Evolutionary conservation across 2,888 invertebrate genomes (phyloP).

Genomic region (Eudemis profundana): DNA sequence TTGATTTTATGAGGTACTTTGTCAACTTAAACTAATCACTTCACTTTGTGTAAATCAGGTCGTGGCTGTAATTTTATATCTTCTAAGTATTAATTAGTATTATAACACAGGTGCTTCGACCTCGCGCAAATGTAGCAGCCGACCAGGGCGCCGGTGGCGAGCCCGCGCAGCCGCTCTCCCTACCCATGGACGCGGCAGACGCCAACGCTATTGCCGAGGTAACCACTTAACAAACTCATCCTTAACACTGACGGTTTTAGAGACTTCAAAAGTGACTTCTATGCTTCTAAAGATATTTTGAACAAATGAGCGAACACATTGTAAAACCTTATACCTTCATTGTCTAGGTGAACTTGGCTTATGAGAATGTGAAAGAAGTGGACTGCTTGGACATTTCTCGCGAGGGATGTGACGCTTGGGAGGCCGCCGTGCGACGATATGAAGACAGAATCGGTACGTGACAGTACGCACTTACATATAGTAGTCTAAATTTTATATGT

Average conservation of each 20-base stretch:
- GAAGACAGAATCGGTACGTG: slow-evolving; percentile 95
- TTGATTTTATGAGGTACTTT: too few species aligned
- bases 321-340: too few species aligned
- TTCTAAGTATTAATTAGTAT: not conserved
- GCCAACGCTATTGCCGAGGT: slow-evolving; percentile 98
- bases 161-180: slow-evolving; percentile 86
- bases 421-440: slow-evolving; percentile 98
- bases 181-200: slow-evolving; percentile 96
- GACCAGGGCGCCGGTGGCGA: slow-evolving; percentile 81
- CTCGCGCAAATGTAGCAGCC: slow-evolving; percentile 71
- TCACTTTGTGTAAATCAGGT: too few species aligned
- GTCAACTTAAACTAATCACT: too few species aligned
- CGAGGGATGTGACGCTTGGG: slow-evolving; percentile 99
- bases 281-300: too few species aligned
- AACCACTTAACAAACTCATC: slow-evolving; percentile 41
- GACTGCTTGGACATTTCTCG: slow-evolving; percentile 98
- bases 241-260: too few species aligned
- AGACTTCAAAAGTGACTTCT: too few species aligned
- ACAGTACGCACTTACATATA: not conserved
- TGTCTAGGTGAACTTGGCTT: slow-evolving; percentile 92
- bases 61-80: not conserved
- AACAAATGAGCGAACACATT: too few species aligned
- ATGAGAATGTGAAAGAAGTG: slow-evolving; percentile 99
- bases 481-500: too few species aligned
- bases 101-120: slow-evolving; percentile 71